These are phyloP conservation scores for Hyperoodon ampullatus DNA, from an alignment of 2,113 vertebrate genomes.

Conservation along the genomic window DNA sequence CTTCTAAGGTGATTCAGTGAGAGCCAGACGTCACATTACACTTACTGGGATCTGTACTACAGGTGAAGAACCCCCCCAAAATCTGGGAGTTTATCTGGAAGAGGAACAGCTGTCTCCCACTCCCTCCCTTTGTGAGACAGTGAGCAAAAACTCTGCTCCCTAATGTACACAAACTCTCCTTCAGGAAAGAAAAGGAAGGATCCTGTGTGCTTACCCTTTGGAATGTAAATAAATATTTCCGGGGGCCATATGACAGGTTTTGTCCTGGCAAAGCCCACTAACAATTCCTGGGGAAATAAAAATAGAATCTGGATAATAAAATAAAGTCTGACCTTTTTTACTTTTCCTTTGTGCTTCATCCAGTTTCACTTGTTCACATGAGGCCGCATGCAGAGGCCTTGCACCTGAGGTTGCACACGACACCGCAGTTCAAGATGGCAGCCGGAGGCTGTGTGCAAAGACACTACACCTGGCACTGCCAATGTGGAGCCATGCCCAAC, in stretches of 20 bases:
- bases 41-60: not conserved
- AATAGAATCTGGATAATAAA: not conserved
- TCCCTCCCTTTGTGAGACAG: not conserved
- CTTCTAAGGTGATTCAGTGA: not conserved
- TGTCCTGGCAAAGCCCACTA: not conserved
- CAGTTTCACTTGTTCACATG: not conserved
- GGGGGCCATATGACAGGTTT: not conserved
- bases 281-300: not conserved
- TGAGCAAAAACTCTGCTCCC: not conserved
- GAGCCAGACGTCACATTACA: not conserved
- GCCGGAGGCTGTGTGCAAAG: not conserved
- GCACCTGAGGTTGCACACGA: not conserved
- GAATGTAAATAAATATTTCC: not conserved
- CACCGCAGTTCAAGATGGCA: not conserved
- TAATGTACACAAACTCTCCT: not conserved
- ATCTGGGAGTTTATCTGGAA: not conserved
- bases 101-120: not conserved
- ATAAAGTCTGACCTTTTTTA: not conserved
- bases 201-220: not conserved
- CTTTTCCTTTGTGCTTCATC: not conserved
- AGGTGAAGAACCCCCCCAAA: not conserved
- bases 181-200: not conserved
- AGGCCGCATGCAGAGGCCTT: not conserved
- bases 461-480: accelerated
- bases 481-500: not conserved